These are phyloP conservation scores for Amyelois transitella DNA, from an alignment of 1,140 invertebrate species.

Conservation along the genomic window DNA sequence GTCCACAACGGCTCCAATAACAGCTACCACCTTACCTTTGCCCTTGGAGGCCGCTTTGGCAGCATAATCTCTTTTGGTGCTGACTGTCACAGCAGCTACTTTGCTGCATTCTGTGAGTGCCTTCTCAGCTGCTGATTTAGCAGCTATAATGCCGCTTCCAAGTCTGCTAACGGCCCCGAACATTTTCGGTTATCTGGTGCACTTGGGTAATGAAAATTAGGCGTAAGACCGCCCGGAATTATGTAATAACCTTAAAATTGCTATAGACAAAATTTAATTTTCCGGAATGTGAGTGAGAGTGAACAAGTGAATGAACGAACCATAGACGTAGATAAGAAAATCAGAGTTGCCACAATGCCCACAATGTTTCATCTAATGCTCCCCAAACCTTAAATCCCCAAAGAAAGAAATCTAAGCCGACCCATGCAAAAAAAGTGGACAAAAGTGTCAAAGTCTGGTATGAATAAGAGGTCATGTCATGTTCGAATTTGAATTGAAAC, in stretches of 20 bases:
- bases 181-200: slow-evolving; percentile 47
- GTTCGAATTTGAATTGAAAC: too few species aligned
- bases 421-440: too few species aligned
- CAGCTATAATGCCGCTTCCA: slow-evolving; percentile 64
- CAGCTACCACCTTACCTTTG: slow-evolving; percentile 90
- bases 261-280: slow-evolving; percentile 22
- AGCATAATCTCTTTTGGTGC: slow-evolving; percentile 63
- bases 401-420: too few species aligned
- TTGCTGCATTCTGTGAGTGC: slow-evolving; percentile 59
- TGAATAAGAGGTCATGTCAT: too few species aligned
- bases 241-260: slow-evolving; percentile 54
- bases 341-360: too few species aligned
- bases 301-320: neutral
- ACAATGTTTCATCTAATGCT: too few species aligned
- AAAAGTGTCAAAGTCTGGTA: too few species aligned
- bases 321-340: neutral
- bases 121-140: slow-evolving; percentile 61
- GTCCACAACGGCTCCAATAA: slow-evolving; percentile 99
- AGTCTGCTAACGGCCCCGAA: slow-evolving; percentile 68
- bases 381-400: too few species aligned
- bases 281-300: neutral
- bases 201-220: slow-evolving; percentile 37
- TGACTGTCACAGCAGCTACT: slow-evolving; percentile 49
- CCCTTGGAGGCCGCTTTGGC: slow-evolving; percentile 58
- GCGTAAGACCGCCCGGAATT: slow-evolving; percentile 45